Evolutionary conservation across 2,797 vertebrate species (phyloP).

Genomic region (Bovichtus diacanthus): DNA sequence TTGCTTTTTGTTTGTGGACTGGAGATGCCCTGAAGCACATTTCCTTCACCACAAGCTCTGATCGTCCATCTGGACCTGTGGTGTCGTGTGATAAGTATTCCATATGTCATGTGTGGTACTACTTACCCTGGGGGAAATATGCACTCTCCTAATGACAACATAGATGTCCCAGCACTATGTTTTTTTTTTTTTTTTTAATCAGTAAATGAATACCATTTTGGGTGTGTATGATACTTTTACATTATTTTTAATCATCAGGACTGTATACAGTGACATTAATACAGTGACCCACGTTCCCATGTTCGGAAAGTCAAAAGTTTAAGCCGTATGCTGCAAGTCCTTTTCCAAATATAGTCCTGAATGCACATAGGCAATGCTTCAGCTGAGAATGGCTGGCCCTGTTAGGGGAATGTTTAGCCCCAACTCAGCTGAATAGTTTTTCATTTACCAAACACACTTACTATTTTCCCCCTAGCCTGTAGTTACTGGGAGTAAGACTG

Average conservation of each 20-base stretch:
- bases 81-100: conserved; percentile 61
- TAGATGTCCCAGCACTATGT: neutral
- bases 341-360: conserved; percentile 74
- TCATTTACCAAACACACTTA: conserved; percentile 47
- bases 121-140: conserved; percentile 4
- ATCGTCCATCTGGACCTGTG: conserved; percentile 71
- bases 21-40: conserved; percentile 48
- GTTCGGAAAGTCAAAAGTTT: conserved; percentile 42
- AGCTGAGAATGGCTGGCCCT: conserved; percentile 39
- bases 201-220: neutral
- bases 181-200: neutral
- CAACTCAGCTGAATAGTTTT: conserved; percentile 61
- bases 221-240: neutral
- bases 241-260: neutral
- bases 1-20: conserved; percentile 54
- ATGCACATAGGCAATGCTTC: conserved; percentile 47
- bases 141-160: conserved; percentile 24
- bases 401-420: conserved; percentile 56
- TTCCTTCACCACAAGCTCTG: conserved; percentile 49
- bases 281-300: conserved; percentile 23
- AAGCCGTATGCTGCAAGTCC: conserved; percentile 43
- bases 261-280: conserved; percentile 5
- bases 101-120: conserved; percentile 64
- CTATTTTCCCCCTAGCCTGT: conserved; percentile 23
- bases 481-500: conserved; percentile 44